Evolutionary conservation across 1,140 invertebrate genomes (phyloP), one percentile per base, ranked within the genome.

Genomic region (Medauroidea extradentata): DNA sequence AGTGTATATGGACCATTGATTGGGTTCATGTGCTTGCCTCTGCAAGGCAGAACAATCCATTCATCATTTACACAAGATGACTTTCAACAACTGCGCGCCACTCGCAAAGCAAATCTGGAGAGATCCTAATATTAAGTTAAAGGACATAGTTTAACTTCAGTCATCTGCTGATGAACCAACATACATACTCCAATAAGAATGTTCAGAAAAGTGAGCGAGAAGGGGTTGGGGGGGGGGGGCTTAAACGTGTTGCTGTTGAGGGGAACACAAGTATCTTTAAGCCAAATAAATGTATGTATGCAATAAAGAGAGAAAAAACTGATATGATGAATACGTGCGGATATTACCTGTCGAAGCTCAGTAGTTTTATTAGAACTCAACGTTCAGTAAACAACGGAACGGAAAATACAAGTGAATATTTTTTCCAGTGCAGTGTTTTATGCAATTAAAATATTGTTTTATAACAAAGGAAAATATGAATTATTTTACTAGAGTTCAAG

Each of bases 1-100:
- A 4, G 38, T 25, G 50, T 51, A 13, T 11, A 34, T 39, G 44
- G 59, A 27, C 54, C 59, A 11, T 4, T 19, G 57, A 62, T 24
- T 18, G 18, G 29, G 23, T 39, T 11, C 57, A 53, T 23, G 23
- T 51, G 43, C 42, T 55, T 21, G 16, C 18, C 8, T 21, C 19
- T 23, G 50, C 23, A 5, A 16, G 53, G 19, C n/a, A 4, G 8
- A 43, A 29, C 21, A 55, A 50, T n/a, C 34, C 38, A 52, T 52
- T 55, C 34, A 19, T 16, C 8, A 43, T 55, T 55, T 5, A 8
- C n/a, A 8, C 34, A 52, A 52, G 38, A 44, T 7, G 53, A 55
- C n/a, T 43, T 55, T 55, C 34, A 46, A 46, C 7, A 25, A 55
- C 53, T 46, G 4, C 18, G 19, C 3, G n/a, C 16, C n/a, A 18